phyloP scores from a whole-genome alignment of 2,888 invertebrate species.

The Dermolepida albohirtum region DNA sequence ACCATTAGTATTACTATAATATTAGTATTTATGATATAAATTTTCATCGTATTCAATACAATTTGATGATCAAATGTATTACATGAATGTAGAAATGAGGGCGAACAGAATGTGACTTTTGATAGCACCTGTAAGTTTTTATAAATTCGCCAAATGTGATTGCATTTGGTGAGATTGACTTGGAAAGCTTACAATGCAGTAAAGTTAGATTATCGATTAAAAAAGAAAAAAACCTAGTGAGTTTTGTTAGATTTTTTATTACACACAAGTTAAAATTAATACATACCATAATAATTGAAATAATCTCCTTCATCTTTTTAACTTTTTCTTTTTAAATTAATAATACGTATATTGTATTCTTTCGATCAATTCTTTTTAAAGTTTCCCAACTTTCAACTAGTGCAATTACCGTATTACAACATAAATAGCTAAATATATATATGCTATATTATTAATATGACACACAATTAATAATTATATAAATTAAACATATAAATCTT shows the following conservation, averaged over 20 bases:
- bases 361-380: background rate
- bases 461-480: constrained; percentile 40
- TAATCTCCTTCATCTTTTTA: constrained; percentile 22
- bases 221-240: constrained; percentile 29
- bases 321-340: constrained; percentile 17
- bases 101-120: no score
- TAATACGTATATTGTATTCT: constrained; percentile 17
- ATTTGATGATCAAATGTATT: no score
- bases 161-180: background rate
- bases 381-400: constrained; percentile 11
- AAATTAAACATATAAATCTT: constrained; percentile 39
- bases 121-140: no score
- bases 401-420: constrained; percentile 38
- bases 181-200: background rate
- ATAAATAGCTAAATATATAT: constrained; percentile 38
- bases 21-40: no score
- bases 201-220: constrained; percentile 2
- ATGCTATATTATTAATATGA: constrained; percentile 42
- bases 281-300: constrained; percentile 42
- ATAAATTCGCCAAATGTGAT: background rate
- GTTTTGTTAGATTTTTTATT: constrained; percentile 43
- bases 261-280: constrained; percentile 40
- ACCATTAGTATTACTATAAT: no score
- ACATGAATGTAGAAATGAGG: no score
- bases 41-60: no score